phyloP scores from a whole-genome alignment of 2,797 vertebrate genomes.

The Chelonia mydas region DNA sequence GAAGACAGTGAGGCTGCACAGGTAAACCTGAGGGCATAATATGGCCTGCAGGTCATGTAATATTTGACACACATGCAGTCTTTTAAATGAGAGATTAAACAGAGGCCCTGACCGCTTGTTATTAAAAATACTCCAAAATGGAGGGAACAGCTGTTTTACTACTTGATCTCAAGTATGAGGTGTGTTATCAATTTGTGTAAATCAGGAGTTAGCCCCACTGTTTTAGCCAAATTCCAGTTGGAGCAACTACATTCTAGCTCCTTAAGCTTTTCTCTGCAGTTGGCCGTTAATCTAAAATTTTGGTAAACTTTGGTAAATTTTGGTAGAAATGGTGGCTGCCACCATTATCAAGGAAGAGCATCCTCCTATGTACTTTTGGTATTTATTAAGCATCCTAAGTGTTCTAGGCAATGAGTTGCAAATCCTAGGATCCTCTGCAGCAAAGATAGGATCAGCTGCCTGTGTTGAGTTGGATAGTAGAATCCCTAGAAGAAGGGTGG shows the following conservation, averaged over 20 bases:
- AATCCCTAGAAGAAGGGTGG: background rate
- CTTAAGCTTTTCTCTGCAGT: background rate
- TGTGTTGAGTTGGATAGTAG: background rate
- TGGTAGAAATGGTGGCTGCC: background rate
- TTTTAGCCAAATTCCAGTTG: background rate
- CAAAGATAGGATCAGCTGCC: background rate
- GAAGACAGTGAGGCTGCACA: background rate
- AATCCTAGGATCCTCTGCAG: background rate
- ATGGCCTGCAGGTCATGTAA: background rate
- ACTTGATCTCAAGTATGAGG: background rate
- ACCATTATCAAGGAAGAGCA: background rate
- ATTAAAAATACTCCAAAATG: background rate
- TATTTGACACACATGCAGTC: background rate
- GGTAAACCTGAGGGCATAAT: background rate
- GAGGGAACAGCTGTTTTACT: background rate
- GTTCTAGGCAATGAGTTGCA: background rate
- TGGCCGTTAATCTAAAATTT: background rate
- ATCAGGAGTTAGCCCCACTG: background rate
- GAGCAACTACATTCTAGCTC: background rate
- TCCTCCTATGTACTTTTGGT: background rate
- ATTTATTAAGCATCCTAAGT: background rate
- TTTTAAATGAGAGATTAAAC: background rate
- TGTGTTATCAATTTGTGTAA: background rate
- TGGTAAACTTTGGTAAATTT: fast-evolving
- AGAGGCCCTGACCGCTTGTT: background rate